Percentiles rank a stretch among this genome's conserved stretches.
Conservation (phyloP, 2,797 vertebrate genomes). For the Morelia viridis region DNA sequence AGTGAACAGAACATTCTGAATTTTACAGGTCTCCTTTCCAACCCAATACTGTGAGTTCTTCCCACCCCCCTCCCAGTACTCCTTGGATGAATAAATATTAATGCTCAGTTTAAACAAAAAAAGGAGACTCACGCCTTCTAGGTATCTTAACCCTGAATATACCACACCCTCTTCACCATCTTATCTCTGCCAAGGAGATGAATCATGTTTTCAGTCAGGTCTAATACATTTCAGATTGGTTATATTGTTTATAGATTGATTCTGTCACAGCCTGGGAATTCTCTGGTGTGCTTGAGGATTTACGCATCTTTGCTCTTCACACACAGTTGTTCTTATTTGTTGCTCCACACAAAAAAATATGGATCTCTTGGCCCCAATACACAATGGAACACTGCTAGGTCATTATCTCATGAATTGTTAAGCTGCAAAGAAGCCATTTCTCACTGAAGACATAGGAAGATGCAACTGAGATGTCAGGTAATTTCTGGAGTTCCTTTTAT, state of each 20-base stretch:
- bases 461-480: conserved; percentile 58
- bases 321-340: conserved; percentile 74
- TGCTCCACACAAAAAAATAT: conserved; percentile 67
- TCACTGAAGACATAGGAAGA: conserved; percentile 66
- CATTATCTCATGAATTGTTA: conserved; percentile 75
- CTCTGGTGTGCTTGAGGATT: conserved; percentile 70
- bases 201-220: conserved; percentile 53
- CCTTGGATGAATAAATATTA: conserved; percentile 29
- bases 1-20: not conserved
- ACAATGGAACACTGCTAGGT: conserved; percentile 73
- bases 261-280: conserved; percentile 69
- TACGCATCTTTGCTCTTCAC: conserved; percentile 69
- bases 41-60: not conserved
- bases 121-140: conserved; percentile 16
- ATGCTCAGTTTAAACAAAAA: conserved; percentile 16
- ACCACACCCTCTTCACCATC: conserved; percentile 32
- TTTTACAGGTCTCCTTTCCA: not conserved
- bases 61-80: not conserved
- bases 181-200: conserved; percentile 47
- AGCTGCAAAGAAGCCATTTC: conserved; percentile 71
- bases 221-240: conserved; percentile 62
- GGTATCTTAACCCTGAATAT: conserved; percentile 8
- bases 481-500: conserved; percentile 59
- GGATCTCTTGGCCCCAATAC: conserved; percentile 72
- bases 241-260: conserved; percentile 71